These are phyloP conservation scores for Eupeodes latifasciatus DNA, from an alignment of 2,888 invertebrate genomes.

Conservation along the genomic window DNA sequence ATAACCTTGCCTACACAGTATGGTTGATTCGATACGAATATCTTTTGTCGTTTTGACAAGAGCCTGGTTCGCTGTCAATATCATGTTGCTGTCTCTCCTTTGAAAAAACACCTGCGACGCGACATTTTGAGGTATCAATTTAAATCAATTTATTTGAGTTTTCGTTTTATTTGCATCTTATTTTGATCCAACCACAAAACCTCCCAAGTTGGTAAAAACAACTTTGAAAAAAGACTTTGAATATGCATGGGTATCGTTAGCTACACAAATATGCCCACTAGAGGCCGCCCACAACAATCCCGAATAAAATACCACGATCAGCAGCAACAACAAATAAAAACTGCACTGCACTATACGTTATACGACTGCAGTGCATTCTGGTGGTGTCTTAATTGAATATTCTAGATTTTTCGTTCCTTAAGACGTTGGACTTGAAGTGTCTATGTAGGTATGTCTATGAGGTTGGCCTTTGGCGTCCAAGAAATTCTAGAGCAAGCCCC, in stretches of 20 bases:
- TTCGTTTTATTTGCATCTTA: not conserved
- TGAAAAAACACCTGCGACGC: constrained; percentile 68
- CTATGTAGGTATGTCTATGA: not conserved
- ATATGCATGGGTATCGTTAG: not conserved
- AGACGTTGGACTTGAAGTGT: not conserved
- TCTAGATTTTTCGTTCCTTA: constrained; percentile 32
- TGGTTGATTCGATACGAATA: not conserved
- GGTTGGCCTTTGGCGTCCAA: not conserved
- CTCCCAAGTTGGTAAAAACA: constrained; percentile 50
- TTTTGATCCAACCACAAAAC: constrained; percentile 33
- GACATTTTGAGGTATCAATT: constrained; percentile 73
- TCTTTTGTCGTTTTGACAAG: constrained; percentile 45
- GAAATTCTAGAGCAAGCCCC: constrained; percentile 50
- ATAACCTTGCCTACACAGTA: not conserved
- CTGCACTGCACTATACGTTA: too few relatives aligned
- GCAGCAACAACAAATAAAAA: constrained; percentile 15
- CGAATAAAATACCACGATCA: constrained; percentile 46
- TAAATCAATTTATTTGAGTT: constrained; percentile 37
- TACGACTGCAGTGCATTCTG: constrained; percentile 28
- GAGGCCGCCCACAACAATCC: constrained; percentile 60
- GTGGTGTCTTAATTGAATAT: constrained; percentile 65
- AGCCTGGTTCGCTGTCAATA: constrained; percentile 7
- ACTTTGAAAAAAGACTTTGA: constrained; percentile 32
- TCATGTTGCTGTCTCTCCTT: constrained; percentile 40
- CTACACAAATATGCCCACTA: constrained; percentile 44